Evolutionary conservation across 2,113 vertebrate genomes (phyloP).

Genomic region (Hiodon alosoides): DNA sequence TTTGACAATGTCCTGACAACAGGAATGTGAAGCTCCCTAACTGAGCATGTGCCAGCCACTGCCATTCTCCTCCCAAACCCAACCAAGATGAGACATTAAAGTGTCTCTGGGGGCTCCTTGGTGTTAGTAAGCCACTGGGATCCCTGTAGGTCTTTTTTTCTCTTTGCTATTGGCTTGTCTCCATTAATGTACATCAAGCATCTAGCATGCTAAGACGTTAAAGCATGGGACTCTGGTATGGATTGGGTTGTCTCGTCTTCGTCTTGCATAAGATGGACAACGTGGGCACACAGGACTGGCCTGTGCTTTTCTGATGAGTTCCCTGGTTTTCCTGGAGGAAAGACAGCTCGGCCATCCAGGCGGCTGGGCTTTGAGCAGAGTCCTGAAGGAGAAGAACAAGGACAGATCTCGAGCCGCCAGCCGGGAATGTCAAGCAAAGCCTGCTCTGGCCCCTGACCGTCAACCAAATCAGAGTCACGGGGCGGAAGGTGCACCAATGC

Average conservation of each 20-base stretch:
- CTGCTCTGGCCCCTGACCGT: constrained; percentile 27
- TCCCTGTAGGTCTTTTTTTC: not conserved
- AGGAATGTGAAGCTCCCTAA: constrained; percentile 60
- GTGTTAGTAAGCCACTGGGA: constrained; percentile 5
- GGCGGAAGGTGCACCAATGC: constrained; percentile 24
- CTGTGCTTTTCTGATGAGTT: too few relatives aligned
- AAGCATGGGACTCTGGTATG: too few relatives aligned
- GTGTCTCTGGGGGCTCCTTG: constrained; percentile 30
- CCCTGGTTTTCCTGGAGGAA: too few relatives aligned
- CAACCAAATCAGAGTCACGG: constrained; percentile 40
- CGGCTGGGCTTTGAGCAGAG: constrained; percentile 11
- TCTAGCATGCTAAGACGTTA: too few relatives aligned
- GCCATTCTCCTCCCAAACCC: constrained; percentile 53
- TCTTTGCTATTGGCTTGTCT: too few relatives aligned
- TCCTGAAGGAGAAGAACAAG: constrained; percentile 33
- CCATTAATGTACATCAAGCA: too few relatives aligned
- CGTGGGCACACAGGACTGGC: too few relatives aligned
- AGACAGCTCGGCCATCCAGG: constrained; percentile 5
- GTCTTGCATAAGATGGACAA: too few relatives aligned
- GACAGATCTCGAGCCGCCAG: constrained; percentile 33
- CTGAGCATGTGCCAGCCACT: constrained; percentile 50
- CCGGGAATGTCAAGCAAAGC: constrained; percentile 31
- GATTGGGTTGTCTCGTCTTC: too few relatives aligned
- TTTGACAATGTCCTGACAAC: constrained; percentile 54
- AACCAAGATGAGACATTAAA: constrained; percentile 66